Conservation (phyloP, 2,113 vertebrate species). For the human region GRCh38 chr6:99150501-99151000, state of each 20-base stretch:
- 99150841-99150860: slow-evolving; percentile 54
- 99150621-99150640: slow-evolving; percentile 69
- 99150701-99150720: slow-evolving; percentile 56
- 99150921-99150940: not conserved
- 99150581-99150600: slow-evolving; percentile 69
- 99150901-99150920: not conserved
- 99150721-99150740: slow-evolving; percentile 77
- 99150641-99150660: slow-evolving; percentile 73
- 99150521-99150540: slow-evolving; percentile 64
- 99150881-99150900: slow-evolving; percentile 53
- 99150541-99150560: slow-evolving; percentile 72
- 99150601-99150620: slow-evolving; percentile 68
- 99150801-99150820: slow-evolving; percentile 54
- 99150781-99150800: slow-evolving; percentile 72
- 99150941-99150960: too few relatives aligned
- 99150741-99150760: slow-evolving; percentile 70
- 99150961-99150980: too few relatives aligned
- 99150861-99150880: slow-evolving; percentile 2
- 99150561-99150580: slow-evolving; percentile 65
- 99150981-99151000: not conserved
- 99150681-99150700: slow-evolving; percentile 62
- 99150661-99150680: slow-evolving; percentile 76
- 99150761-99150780: slow-evolving; percentile 60
- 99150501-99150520: slow-evolving; percentile 56
- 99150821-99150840: slow-evolving; percentile 68